Evolutionary conservation across 1,140 invertebrate genomes (phyloP).

Genomic region (Lepidurus arcticus): DNA sequence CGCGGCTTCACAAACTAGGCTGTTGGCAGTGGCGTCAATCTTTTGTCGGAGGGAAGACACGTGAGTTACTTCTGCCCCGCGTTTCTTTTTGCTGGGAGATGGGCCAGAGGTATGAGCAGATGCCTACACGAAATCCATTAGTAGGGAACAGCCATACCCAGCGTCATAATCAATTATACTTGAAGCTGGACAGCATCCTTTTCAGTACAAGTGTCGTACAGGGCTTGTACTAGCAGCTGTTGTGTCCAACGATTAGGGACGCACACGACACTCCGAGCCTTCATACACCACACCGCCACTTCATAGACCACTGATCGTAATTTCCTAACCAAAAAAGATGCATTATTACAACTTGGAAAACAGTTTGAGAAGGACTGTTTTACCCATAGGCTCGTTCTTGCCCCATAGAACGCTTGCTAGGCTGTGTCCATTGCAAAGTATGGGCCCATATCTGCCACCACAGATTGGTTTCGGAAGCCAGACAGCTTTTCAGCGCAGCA

Average conservation of each 20-base stretch:
- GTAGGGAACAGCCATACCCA: too few species aligned
- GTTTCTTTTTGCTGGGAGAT: background rate
- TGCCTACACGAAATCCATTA: background rate
- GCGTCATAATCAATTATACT: background rate
- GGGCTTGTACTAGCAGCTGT: background rate
- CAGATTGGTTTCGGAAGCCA: background rate
- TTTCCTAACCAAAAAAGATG: background rate
- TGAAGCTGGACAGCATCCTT: background rate
- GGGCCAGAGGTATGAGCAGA: background rate
- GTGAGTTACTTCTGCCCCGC: background rate
- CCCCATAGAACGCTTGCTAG: background rate
- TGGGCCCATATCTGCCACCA: conserved; percentile 1
- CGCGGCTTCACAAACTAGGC: background rate
- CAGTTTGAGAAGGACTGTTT: background rate
- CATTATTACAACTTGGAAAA: background rate
- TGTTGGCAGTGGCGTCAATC: background rate
- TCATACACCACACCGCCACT: background rate
- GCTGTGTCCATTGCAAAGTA: background rate
- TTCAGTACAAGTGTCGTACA: background rate
- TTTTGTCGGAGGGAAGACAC: background rate
- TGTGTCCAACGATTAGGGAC: background rate
- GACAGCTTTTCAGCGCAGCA: background rate
- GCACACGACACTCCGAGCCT: background rate
- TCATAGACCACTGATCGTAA: background rate
- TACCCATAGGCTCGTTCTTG: background rate